Percentiles rank a stretch among this genome's conserved stretches.
These are phyloP conservation scores for Drosophila truncata DNA, from an alignment of 1,140 invertebrate species.

Conservation along the genomic window DNA sequence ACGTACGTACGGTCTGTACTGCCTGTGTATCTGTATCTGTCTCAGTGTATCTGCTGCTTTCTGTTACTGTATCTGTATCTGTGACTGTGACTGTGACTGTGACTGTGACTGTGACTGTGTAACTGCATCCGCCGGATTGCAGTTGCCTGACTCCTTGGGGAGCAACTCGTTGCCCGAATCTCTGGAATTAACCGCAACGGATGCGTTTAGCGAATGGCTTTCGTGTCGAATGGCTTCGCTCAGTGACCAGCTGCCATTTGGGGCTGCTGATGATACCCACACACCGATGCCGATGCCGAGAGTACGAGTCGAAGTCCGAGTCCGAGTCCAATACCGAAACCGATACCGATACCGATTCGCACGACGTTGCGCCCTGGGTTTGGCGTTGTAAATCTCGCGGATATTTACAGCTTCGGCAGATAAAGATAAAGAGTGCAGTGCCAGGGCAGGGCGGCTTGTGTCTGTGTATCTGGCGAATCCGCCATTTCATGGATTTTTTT, in stretches of 20 bases:
- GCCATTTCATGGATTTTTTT: slow-evolving; percentile 52
- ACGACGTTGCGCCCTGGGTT: slow-evolving; percentile 18
- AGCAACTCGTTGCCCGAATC: neutral
- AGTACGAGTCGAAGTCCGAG: neutral
- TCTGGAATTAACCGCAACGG: slow-evolving; percentile 55
- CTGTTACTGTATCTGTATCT: slow-evolving; percentile 9
- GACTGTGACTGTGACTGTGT: neutral
- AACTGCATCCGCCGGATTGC: slow-evolving; percentile 16
- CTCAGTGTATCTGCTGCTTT: neutral
- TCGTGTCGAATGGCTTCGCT: slow-evolving; percentile 50
- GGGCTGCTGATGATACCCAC: slow-evolving; percentile 3
- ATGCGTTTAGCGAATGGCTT: slow-evolving; percentile 59
- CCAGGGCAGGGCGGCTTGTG: neutral
- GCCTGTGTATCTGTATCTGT: slow-evolving; percentile 24
- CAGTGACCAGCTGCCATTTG: slow-evolving; percentile 4
- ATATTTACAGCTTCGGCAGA: slow-evolving; percentile 81
- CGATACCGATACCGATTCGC: slow-evolving; percentile 46
- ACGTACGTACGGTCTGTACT: slow-evolving; percentile 12
- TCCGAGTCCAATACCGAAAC: slow-evolving; percentile 19
- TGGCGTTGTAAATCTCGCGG: slow-evolving; percentile 80
- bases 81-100: neutral
- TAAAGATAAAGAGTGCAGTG: slow-evolving; percentile 62
- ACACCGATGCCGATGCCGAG: neutral
- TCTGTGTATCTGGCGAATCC: slow-evolving; percentile 33
- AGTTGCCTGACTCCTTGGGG: slow-evolving; percentile 9